A percentile compares a stretch with the other conserved stretches of the same genome.
These are phyloP conservation scores for Pollenia griseotomentosa DNA, from an alignment of 2,888 invertebrate species.

Conservation along the genomic window DNA sequence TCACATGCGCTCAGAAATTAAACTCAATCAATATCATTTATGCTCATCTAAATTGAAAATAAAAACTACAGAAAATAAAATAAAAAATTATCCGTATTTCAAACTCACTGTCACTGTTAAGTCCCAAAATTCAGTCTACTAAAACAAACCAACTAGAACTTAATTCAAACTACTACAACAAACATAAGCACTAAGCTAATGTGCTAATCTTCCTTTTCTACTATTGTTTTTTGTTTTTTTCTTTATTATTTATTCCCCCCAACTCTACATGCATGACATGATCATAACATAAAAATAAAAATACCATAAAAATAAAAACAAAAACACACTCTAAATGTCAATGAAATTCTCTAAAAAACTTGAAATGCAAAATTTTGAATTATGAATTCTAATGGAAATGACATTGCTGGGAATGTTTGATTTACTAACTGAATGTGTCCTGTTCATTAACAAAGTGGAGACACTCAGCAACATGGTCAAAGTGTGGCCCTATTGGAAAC, in stretches of 20 bases:
- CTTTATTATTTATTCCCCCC: constrained; percentile 42
- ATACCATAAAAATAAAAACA: constrained; percentile 1
- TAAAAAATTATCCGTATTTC: constrained; percentile 47
- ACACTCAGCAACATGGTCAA: constrained; percentile 79
- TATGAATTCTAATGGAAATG: neutral
- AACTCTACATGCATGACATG: constrained; percentile 51
- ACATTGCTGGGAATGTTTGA: neutral
- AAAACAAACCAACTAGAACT: constrained; percentile 67
- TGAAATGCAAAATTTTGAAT: constrained; percentile 13
- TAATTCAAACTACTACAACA: constrained; percentile 57
- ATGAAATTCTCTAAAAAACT: constrained; percentile 20
- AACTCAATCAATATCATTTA: constrained; percentile 56
- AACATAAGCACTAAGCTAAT: constrained; percentile 53
- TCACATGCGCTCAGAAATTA: constrained; percentile 66
- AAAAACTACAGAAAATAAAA: constrained; percentile 42
- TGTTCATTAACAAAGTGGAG: constrained; percentile 49
- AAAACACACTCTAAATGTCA: constrained; percentile 18
- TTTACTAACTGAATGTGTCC: neutral
- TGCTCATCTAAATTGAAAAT: constrained; percentile 58
- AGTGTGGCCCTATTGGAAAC: constrained; percentile 82
- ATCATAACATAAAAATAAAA: constrained; percentile 39
- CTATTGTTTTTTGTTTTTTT: constrained; percentile 57
- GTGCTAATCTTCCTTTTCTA: constrained; percentile 67
- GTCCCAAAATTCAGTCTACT: constrained; percentile 73
- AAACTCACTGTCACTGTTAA: constrained; percentile 70